Conservation (phyloP, 2,113 vertebrate genomes). For the Sylvia atricapilla region DNA sequence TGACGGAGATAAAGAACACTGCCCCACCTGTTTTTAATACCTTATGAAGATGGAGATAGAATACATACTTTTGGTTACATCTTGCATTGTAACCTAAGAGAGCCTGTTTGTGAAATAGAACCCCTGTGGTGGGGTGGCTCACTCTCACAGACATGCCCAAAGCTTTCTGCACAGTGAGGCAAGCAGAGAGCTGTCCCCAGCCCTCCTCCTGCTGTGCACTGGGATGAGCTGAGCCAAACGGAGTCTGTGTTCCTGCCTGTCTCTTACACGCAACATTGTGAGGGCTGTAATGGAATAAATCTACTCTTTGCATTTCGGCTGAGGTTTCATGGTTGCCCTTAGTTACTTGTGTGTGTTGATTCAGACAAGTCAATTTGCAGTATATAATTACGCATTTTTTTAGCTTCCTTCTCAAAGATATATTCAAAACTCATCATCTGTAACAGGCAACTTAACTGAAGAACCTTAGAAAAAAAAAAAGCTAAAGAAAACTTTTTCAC, state of each 20-base stretch:
- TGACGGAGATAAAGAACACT: neutral
- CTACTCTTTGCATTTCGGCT: neutral
- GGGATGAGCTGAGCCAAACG: accelerated
- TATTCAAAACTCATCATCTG: neutral
- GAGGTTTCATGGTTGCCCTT: neutral
- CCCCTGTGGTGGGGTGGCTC: accelerated
- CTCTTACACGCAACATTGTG: accelerated
- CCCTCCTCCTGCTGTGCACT: accelerated
- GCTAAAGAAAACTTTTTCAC: neutral
- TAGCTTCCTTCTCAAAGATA: neutral
- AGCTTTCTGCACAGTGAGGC: neutral
- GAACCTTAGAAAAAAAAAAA: neutral
- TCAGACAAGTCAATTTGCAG: neutral
- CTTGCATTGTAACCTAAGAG: neutral
- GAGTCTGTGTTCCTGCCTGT: accelerated
- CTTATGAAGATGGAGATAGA: too few species aligned
- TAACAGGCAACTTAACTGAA: neutral
- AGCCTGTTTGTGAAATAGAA: neutral
- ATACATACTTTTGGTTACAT: neutral
- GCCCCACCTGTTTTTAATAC: neutral
- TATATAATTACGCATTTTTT: neutral
- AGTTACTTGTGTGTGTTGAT: neutral
- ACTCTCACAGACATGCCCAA: neutral
- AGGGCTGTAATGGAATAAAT: neutral
- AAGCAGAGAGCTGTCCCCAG: accelerated